Evolutionary conservation across 2,113 vertebrate genomes (phyloP).

Genomic region (Myanophis thanlyinensis): DNA sequence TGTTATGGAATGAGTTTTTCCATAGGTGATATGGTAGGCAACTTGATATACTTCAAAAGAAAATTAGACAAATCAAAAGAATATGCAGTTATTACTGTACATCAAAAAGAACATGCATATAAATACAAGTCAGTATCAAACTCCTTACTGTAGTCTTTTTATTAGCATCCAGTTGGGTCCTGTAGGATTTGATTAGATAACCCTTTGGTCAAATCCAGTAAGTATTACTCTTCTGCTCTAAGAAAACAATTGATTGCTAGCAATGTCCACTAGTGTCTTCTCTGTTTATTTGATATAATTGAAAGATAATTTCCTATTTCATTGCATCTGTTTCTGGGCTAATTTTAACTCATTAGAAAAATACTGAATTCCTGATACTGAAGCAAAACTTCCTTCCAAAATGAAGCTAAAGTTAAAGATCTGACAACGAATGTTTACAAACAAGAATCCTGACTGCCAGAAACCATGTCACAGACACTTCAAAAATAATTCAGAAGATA

Average conservation of each 20-base stretch:
- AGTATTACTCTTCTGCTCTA: neutral
- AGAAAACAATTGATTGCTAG: neutral
- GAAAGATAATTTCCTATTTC: neutral
- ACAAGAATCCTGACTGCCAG: neutral
- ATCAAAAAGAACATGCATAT: neutral
- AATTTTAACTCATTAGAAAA: rapidly evolving
- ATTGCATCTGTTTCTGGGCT: neutral
- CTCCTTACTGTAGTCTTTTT: neutral
- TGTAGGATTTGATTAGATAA: neutral
- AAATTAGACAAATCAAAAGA: neutral
- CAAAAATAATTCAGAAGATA: too few species aligned
- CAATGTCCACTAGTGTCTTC: neutral
- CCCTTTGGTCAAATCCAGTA: neutral
- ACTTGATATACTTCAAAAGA: neutral
- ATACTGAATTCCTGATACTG: neutral
- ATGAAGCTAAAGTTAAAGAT: neutral
- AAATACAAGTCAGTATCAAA: neutral
- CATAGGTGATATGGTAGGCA: neutral
- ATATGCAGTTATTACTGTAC: neutral
- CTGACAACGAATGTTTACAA: neutral
- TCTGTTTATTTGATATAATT: neutral
- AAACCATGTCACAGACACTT: neutral
- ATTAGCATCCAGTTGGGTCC: neutral
- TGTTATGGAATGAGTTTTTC: neutral
- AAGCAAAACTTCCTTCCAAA: conserved; percentile 19